Evolutionary conservation across 2,113 vertebrate species (phyloP).

Genomic region (Puffinus mauretanicus): DNA sequence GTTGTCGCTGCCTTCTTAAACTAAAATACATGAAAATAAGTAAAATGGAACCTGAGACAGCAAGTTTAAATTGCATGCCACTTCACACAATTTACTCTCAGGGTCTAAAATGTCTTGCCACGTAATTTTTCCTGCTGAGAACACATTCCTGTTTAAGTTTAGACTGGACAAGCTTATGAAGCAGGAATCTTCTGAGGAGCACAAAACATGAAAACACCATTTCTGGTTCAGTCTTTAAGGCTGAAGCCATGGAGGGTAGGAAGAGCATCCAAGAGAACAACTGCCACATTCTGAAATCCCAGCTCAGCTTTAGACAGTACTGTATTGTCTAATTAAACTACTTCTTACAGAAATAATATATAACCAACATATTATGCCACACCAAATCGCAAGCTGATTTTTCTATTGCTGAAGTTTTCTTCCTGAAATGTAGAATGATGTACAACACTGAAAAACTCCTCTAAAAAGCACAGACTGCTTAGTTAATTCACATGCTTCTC

Average conservation of each 20-base stretch:
- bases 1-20: not conserved
- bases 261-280: not conserved
- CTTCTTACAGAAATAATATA: not conserved
- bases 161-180: not conserved
- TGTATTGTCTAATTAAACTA: not conserved
- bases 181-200: not conserved
- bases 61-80: not conserved
- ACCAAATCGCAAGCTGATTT: not conserved
- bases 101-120: not conserved
- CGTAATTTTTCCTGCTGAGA: not conserved
- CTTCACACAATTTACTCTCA: not conserved
- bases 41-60: fast-evolving
- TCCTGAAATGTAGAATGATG: not conserved
- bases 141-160: not conserved
- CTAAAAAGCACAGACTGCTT: not conserved
- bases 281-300: not conserved
- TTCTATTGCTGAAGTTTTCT: not conserved
- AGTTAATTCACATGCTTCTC: not conserved
- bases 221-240: not conserved
- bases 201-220: not conserved
- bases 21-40: not conserved
- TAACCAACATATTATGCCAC: not conserved
- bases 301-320: not conserved
- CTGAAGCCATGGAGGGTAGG: not conserved
- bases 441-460: not conserved